A percentile compares a stretch with the other conserved stretches of the same genome.
These are phyloP conservation scores for Troglohyphantes excavatus DNA, from an alignment of 2,888 invertebrate species.

Conservation along the genomic window DNA sequence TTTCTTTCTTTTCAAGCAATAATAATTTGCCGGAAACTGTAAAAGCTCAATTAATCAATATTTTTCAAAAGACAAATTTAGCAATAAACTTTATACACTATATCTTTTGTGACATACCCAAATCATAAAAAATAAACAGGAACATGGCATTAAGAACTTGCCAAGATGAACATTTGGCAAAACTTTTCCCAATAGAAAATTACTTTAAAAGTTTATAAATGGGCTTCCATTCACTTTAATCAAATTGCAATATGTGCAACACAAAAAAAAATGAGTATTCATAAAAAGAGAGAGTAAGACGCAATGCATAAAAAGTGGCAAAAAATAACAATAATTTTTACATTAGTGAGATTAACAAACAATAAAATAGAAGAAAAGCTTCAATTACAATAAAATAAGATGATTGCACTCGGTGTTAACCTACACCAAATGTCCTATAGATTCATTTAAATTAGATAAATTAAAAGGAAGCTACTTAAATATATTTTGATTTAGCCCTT, in stretches of 20 bases:
- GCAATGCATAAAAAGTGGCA: neutral
- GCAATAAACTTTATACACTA: no score
- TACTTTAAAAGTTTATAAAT: neutral
- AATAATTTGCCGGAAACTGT: no score
- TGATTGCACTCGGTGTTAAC: neutral
- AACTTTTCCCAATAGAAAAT: neutral
- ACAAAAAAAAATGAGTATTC: conserved; percentile 24
- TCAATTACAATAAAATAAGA: conserved; percentile 13
- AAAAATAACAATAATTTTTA: neutral
- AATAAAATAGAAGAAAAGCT: conserved; percentile 18
- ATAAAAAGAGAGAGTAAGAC: neutral
- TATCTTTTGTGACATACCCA: no score
- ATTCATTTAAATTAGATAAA: neutral
- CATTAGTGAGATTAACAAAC: neutral
- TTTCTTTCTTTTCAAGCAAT: no score
- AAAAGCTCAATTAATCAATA: no score
- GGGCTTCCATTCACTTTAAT: neutral
- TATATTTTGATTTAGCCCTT: conserved; percentile 11
- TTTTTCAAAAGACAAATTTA: no score
- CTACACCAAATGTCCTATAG: neutral
- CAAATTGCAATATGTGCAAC: neutral
- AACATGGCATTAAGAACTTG: neutral
- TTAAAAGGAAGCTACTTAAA: conserved; percentile 17
- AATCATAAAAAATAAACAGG: no score
- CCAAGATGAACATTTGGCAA: neutral